Percentiles rank a stretch among this genome's conserved stretches.
phyloP scores from a whole-genome alignment of 2,113 vertebrate species.

The Gasterosteus aculeatus region DNA sequence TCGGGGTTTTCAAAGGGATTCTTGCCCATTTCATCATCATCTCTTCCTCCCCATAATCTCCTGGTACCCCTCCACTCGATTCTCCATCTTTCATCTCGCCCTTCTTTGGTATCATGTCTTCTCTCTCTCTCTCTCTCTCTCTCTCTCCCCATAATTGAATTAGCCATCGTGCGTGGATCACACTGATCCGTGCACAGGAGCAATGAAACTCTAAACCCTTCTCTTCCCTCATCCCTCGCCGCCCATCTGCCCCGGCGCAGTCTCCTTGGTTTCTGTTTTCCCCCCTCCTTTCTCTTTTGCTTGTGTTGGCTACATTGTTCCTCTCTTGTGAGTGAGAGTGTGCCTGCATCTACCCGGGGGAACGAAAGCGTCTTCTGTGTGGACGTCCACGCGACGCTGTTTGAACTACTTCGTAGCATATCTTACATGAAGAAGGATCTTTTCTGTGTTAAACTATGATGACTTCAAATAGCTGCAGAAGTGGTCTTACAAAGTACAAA shows the following conservation, averaged over 20 bases:
- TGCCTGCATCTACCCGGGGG: neutral
- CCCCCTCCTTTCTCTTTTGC: neutral
- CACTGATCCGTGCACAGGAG: conserved; percentile 28
- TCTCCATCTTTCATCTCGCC: conserved; percentile 20
- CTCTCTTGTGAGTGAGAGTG: neutral
- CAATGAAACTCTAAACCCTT: conserved; percentile 42
- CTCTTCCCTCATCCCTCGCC: conserved; percentile 8
- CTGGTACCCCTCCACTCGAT: neutral
- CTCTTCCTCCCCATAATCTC: neutral
- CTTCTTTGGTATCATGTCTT: neutral
- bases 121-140: neutral
- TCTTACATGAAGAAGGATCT: too few relatives aligned
- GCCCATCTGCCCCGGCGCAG: neutral
- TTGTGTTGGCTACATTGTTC: too few relatives aligned
- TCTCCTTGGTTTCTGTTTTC: conserved; percentile 13
- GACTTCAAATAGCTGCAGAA: too few relatives aligned
- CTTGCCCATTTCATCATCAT: conserved; percentile 7
- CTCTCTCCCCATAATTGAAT: conserved; percentile 43
- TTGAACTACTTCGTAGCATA: too few relatives aligned
- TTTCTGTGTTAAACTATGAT: too few relatives aligned
- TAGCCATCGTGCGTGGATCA: conserved; percentile 24
- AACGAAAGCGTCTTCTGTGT: too few relatives aligned
- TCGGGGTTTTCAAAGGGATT: neutral
- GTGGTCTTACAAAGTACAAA: too few relatives aligned
- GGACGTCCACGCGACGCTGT: too few relatives aligned